Percentiles rank a stretch among this genome's conserved stretches.
phyloP scores from a whole-genome alignment of 2,888 invertebrate species.

The Campaea margaritaria region DNA sequence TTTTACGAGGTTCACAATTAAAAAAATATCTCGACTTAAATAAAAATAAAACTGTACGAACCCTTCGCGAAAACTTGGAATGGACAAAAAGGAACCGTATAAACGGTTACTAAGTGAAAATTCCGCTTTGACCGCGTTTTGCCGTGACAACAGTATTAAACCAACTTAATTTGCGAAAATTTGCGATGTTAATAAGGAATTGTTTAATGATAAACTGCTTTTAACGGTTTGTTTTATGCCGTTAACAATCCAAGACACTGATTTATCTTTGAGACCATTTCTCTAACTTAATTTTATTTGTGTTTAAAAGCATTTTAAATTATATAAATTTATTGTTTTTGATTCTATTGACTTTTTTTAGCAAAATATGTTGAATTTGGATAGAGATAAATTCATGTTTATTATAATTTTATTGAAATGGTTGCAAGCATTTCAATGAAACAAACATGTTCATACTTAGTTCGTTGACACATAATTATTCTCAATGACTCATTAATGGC shows the following conservation, averaged over 20 bases:
- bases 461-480: no score
- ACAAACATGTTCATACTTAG: no score
- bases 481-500: no score
- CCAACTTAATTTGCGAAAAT: slow-evolving; percentile 57
- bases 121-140: slow-evolving; percentile 45
- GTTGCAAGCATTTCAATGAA: no score
- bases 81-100: slow-evolving; percentile 44
- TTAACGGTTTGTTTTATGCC: slow-evolving; percentile 35
- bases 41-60: slow-evolving; percentile 10
- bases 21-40: background rate
- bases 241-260: slow-evolving; percentile 12
- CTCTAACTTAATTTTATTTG: no score
- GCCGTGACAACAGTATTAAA: slow-evolving; percentile 49
- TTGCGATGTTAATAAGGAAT: slow-evolving; percentile 56
- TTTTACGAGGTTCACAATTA: no score
- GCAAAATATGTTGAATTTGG: no score
- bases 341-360: no score
- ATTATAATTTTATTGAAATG: no score
- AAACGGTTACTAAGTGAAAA: slow-evolving; percentile 49
- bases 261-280: background rate
- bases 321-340: no score
- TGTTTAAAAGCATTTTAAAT: no score
- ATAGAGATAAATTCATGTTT: no score
- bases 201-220: slow-evolving; percentile 13
- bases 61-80: slow-evolving; percentile 17